Conservation (phyloP, 2,113 vertebrate genomes). For the Zeus faber region DNA sequence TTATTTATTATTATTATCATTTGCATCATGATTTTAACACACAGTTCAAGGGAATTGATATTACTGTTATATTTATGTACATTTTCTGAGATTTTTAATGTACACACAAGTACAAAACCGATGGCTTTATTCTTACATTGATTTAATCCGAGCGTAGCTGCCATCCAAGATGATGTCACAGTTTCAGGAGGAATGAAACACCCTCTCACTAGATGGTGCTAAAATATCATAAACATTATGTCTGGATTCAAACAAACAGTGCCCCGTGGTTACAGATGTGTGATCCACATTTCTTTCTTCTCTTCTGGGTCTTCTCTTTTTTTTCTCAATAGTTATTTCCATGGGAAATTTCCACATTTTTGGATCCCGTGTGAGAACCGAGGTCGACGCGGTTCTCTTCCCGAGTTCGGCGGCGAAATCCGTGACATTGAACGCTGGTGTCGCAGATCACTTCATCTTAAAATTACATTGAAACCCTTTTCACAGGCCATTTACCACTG, state of each 20-base stretch:
- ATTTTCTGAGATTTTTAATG: too few relatives aligned
- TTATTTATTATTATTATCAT: too few relatives aligned
- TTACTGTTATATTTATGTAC: too few relatives aligned
- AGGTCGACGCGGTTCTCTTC: slow-evolving; percentile 37
- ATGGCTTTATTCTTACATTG: background rate
- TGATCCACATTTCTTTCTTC: background rate
- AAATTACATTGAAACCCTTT: slow-evolving; percentile 35
- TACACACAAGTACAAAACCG: too few relatives aligned
- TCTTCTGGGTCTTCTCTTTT: background rate
- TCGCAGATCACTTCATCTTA: slow-evolving; percentile 37
- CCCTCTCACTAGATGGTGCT: slow-evolving; percentile 58
- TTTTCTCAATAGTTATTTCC: background rate
- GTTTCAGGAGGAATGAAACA: background rate
- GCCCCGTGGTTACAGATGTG: too few relatives aligned
- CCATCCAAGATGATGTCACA: background rate
- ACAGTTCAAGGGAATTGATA: too few relatives aligned
- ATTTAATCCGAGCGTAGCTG: too few relatives aligned
- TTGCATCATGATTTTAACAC: too few relatives aligned
- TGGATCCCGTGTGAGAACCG: slow-evolving; percentile 56
- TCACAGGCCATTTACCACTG: slow-evolving; percentile 24
- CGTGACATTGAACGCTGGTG: slow-evolving; percentile 49
- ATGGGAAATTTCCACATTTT: slow-evolving; percentile 14
- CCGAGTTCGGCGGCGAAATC: too few relatives aligned
- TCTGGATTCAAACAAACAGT: too few relatives aligned
- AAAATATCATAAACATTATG: too few relatives aligned